phyloP scores from a whole-genome alignment of 2,113 vertebrate species.

The Epinephelus moara region DNA sequence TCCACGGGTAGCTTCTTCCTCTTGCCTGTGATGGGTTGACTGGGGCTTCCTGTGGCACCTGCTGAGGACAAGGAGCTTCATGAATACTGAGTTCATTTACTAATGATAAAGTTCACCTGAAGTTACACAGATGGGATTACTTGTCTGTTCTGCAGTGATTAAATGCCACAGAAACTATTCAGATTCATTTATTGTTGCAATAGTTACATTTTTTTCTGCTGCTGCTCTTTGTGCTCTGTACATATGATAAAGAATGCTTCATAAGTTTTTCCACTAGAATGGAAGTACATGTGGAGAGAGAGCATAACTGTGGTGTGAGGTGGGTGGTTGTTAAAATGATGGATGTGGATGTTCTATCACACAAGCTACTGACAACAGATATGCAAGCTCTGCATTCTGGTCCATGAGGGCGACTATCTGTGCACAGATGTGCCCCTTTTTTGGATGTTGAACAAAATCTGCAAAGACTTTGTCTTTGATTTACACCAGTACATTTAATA shows the following conservation, averaged over 20 bases:
- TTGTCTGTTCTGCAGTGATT: neutral
- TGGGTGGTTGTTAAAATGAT: conserved; percentile 2
- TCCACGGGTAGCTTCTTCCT: conserved; percentile 97
- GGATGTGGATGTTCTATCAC: neutral
- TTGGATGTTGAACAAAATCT: neutral
- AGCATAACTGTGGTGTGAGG: neutral
- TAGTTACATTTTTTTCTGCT: neutral
- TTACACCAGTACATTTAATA: neutral
- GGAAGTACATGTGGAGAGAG: neutral
- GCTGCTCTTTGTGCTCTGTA: neutral
- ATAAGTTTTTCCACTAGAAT: neutral
- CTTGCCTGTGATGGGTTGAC: conserved; percentile 93
- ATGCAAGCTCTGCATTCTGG: neutral
- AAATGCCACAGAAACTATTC: neutral
- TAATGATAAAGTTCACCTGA: too few species aligned
- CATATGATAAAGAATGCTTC: neutral
- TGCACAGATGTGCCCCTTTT: neutral
- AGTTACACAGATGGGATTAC: neutral
- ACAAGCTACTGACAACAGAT: neutral
- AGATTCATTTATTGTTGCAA: neutral
- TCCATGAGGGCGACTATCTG: neutral
- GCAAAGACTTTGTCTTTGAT: neutral
- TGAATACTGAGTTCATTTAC: neutral
- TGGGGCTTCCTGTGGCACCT: conserved; percentile 95
- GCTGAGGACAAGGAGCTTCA: neutral